These are phyloP conservation scores for Plagodis dolabraria DNA, from an alignment of 2,888 invertebrate genomes.

Conservation along the genomic window DNA sequence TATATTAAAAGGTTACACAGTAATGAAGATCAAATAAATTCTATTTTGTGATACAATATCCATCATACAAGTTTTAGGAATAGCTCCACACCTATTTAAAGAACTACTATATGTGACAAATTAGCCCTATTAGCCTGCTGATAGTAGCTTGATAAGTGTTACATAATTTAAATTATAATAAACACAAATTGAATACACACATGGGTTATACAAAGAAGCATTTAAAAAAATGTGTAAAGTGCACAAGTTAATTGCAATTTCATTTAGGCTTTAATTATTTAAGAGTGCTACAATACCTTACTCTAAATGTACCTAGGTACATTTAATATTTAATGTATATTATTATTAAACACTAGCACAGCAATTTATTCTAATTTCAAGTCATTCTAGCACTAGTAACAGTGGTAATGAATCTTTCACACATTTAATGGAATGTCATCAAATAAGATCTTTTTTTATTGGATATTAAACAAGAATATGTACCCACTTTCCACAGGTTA, in stretches of 20 bases:
- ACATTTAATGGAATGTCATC: conserved; percentile 16
- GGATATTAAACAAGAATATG: not conserved
- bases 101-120: not conserved
- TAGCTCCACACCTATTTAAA: no score
- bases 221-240: conserved; percentile 16
- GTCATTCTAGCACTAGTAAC: conserved; percentile 26
- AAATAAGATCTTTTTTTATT: not conserved
- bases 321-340: conserved; percentile 14
- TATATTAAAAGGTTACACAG: no score
- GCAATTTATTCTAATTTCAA: conserved; percentile 30
- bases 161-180: not conserved
- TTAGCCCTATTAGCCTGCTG: conserved; percentile 8
- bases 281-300: conserved; percentile 34
- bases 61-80: no score
- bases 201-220: conserved; percentile 8
- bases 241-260: conserved; percentile 19
- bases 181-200: not conserved
- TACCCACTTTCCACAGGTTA: conserved; percentile 18
- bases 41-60: no score
- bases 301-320: conserved; percentile 22
- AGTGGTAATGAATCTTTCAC: conserved; percentile 27
- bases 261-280: conserved; percentile 11
- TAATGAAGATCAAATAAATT: no score
- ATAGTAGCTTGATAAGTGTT: not conserved
- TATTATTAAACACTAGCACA: conserved; percentile 35